Percentiles rank a stretch among this genome's conserved stretches.
phyloP scores from a whole-genome alignment of 1,140 invertebrate species.

The Parapsyche elsis region DNA sequence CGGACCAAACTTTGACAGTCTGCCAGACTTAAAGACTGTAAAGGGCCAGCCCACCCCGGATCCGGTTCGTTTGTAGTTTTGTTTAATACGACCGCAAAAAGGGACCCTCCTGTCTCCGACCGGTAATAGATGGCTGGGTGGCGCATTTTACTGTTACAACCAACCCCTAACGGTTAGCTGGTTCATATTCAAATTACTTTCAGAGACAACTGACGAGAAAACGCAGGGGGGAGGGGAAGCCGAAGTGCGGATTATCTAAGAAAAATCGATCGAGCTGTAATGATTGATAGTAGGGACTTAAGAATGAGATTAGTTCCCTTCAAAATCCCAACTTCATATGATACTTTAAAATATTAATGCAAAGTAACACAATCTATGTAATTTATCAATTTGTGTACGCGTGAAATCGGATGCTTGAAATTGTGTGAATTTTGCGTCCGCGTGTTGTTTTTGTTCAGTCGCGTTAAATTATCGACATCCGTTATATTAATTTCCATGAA shows the following conservation, averaged over 20 bases:
- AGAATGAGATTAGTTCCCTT: no score
- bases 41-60: not conserved
- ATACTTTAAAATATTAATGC: no score
- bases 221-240: not conserved
- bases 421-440: not conserved
- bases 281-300: not conserved
- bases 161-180: not conserved
- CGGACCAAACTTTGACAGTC: conserved; percentile 16
- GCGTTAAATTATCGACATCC: no score
- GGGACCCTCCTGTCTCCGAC: conserved; percentile 13
- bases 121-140: conserved; percentile 8
- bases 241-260: conserved; percentile 11
- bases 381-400: no score
- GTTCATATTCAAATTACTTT: conserved; percentile 25
- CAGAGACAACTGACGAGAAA: not conserved
- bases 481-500: not conserved
- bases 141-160: no score
- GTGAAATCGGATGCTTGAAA: no score
- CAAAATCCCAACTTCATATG: no score
- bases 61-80: conserved; percentile 33
- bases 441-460: no score
- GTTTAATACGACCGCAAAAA: conserved; percentile 34
- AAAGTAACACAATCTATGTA: no score
- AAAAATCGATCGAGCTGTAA: not conserved
- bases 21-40: conserved; percentile 27